Evolutionary conservation across 2,797 vertebrate species (phyloP), one percentile per base, ranked within the genome.

Genomic region (Coregonus ussuriensis): DNA sequence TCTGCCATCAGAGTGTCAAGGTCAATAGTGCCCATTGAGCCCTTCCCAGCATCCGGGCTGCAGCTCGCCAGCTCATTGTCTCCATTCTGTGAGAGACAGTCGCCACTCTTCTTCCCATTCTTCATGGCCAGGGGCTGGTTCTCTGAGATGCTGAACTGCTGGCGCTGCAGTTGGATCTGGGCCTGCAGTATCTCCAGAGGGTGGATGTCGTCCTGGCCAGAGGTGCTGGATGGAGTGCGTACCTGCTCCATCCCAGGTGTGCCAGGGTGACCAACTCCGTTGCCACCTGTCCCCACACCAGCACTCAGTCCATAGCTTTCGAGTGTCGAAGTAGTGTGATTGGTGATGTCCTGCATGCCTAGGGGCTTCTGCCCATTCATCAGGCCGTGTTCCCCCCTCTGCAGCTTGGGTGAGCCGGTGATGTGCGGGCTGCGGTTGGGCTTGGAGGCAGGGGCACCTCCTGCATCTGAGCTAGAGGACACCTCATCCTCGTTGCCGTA

Each of bases 91-190:
- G 91, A 83, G 77, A 94, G 86, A 87, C 95, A 95, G 86, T 96
- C 95, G 0, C 91, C 85, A 76, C 86, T 92, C 89, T 95, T 94
- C 90, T 96, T 97, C 89, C 92, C 89, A 85, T 93, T 94, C 91
- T 98, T 97, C 89, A 97, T 95, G 88, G 96, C 96, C 90, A 98
- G 90, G 3, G 98, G 97, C 93, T 98, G 98, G 93, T 99, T 97
- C 91, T 99, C 98, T 0, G 98, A 99, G 95, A 99, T 99, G 94
- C 98, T 99, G 93, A 99, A 99, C 92, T 99, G 98, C 92, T 99
- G 98, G 82, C 98, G 94, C 94, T 99, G 98, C 25, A 99, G 95
- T 95, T 99, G 98, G 89, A 99, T 99, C 95, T 99, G 98, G 66
- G 98, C 98, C 93, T 99, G 98, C 81, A 99, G 96, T 85, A 99